phyloP scores from a whole-genome alignment of 2,797 vertebrate genomes.

The Muscicapa striata region DNA sequence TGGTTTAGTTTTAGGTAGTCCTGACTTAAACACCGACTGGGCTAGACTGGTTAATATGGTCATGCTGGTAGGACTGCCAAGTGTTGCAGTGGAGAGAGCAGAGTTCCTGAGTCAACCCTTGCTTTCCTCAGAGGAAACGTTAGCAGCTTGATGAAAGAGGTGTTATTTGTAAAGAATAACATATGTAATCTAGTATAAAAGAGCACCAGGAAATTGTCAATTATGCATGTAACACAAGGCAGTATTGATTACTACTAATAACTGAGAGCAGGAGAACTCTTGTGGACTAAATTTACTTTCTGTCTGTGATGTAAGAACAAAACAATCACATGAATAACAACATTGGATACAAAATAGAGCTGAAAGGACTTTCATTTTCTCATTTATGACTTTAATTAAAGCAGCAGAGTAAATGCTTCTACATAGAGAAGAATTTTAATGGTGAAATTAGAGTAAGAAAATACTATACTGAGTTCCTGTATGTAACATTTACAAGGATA shows the following conservation, averaged over 20 bases:
- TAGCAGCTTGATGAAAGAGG: neutral
- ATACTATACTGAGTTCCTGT: neutral
- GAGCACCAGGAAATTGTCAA: neutral
- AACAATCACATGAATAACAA: neutral
- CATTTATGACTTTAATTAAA: neutral
- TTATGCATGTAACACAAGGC: neutral
- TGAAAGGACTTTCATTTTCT: neutral
- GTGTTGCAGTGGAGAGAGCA: neutral
- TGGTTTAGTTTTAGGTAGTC: neutral
- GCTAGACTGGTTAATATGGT: neutral
- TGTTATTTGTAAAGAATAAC: neutral
- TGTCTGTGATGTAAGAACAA: neutral
- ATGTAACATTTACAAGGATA: neutral
- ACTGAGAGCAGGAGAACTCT: neutral
- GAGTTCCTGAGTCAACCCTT: neutral
- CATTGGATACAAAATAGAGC: neutral
- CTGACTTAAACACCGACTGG: neutral
- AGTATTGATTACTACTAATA: neutral
- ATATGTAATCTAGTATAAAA: neutral
- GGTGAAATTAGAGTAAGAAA: neutral
- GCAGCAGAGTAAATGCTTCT: neutral
- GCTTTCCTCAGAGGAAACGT: neutral
- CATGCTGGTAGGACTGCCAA: neutral
- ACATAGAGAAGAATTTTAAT: neutral
- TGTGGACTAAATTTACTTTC: neutral